Percentiles rank a stretch among this genome's conserved stretches.
Evolutionary conservation across 2,113 vertebrate species (phyloP).

Genomic region (Baryphthengus martii): DNA sequence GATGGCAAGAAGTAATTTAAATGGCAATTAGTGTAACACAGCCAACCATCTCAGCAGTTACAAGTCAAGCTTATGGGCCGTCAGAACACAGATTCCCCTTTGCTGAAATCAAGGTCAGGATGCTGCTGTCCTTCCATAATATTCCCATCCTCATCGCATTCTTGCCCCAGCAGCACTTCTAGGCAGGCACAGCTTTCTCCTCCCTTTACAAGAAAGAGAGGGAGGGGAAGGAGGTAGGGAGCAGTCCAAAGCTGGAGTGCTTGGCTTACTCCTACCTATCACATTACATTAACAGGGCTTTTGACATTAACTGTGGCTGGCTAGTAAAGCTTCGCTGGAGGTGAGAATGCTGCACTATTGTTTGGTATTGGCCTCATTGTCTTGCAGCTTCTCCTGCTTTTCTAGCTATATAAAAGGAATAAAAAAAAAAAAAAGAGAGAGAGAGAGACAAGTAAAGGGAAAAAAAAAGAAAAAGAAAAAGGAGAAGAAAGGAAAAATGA

Average conservation of each 20-base stretch:
- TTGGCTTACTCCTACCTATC: not conserved
- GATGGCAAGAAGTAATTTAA: not conserved
- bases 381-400: not conserved
- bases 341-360: not conserved
- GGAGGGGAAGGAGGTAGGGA: not conserved
- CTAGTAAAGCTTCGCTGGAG: not conserved
- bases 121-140: not conserved
- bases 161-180: not conserved
- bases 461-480: not conserved
- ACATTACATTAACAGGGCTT: not conserved
- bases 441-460: too few relatives aligned
- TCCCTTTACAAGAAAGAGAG: not conserved
- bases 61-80: not conserved
- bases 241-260: not conserved
- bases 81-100: not conserved
- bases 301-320: not conserved
- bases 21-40: not conserved
- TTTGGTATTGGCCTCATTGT: not conserved
- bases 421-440: not conserved
- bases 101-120: not conserved
- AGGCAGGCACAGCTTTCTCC: not conserved
- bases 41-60: not conserved
- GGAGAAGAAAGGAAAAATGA: not conserved
- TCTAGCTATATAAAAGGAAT: not conserved
- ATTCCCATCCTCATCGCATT: fast-evolving